Conservation (phyloP, 92 coral and sea anemone species). For the Phenganax marumi region DNA sequence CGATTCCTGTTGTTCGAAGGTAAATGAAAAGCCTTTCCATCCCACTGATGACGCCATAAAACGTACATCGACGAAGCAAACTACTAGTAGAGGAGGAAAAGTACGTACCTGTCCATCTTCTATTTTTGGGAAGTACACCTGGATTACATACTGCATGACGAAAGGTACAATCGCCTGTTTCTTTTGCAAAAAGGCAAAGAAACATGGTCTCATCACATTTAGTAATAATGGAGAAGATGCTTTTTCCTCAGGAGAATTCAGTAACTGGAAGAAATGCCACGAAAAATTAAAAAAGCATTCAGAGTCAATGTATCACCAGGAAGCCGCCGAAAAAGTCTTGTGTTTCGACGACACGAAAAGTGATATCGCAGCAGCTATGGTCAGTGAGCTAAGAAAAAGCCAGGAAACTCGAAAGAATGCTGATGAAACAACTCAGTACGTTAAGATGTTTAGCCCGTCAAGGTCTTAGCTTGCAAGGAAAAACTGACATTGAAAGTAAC, state of each 20-base stretch:
- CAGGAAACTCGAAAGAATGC: constrained; percentile 13
- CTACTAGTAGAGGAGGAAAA: background rate
- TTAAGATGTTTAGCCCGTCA: constrained; percentile 31
- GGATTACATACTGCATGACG: constrained; percentile 13
- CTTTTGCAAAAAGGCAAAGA: constrained; percentile 2
- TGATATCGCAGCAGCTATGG: constrained; percentile 27
- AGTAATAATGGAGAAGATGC: constrained; percentile 14
- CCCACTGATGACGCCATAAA: background rate
- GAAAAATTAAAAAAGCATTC: constrained; percentile 16
- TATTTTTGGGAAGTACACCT: background rate
- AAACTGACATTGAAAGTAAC: constrained; percentile 15
- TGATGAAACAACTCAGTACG: constrained; percentile 35
- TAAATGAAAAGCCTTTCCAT: constrained; percentile 4
- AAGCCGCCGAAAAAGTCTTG: constrained; percentile 20
- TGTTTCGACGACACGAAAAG: constrained; percentile 20
- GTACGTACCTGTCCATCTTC: constrained; percentile 12
- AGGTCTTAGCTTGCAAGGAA: constrained; percentile 21
- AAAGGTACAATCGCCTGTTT: constrained; percentile 13
- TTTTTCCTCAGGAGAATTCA: constrained; percentile 12
- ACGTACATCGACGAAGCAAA: constrained; percentile 16
- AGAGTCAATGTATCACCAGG: background rate
- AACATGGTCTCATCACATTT: constrained; percentile 7
- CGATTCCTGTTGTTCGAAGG: background rate
- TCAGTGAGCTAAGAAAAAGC: constrained; percentile 23
- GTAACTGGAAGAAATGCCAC: constrained; percentile 15